Evolutionary conservation across 2,797 vertebrate species (phyloP).

Genomic region (Mormyrus hasselquistii): DNA sequence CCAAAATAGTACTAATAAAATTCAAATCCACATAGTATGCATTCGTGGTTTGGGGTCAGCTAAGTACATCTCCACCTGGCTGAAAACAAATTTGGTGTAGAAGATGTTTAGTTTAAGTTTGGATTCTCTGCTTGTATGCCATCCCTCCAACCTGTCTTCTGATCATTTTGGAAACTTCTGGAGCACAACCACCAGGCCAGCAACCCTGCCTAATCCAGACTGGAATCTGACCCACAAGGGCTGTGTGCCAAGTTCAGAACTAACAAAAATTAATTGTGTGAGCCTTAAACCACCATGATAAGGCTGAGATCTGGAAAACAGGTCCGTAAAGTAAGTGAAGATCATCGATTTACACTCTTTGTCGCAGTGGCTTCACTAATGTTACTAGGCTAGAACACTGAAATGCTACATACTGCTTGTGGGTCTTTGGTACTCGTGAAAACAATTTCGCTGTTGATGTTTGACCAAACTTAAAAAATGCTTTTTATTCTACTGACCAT

Average conservation of each 20-base stretch:
- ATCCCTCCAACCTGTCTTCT: background rate
- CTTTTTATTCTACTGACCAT: background rate
- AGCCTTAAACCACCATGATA: constrained; percentile 38
- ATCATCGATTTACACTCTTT: background rate
- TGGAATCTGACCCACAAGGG: background rate
- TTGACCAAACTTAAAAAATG: background rate
- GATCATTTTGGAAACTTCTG: background rate
- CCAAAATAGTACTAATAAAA: background rate
- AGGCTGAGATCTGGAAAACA: constrained; percentile 40
- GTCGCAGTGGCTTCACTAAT: background rate
- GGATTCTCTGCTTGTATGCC: background rate
- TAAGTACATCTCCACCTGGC: background rate
- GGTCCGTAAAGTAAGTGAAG: constrained; percentile 25
- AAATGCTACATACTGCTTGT: background rate
- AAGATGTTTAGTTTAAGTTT: background rate
- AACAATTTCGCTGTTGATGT: background rate
- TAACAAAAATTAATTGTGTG: constrained; percentile 39
- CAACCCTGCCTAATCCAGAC: background rate
- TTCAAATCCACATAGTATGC: background rate
- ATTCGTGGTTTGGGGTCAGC: background rate
- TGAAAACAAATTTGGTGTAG: background rate
- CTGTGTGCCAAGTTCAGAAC: background rate
- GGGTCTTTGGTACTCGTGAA: background rate
- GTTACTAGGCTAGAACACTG: background rate
- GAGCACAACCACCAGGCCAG: background rate